These are phyloP conservation scores for Fissipunctia ypsillon DNA, from an alignment of 2,888 invertebrate genomes.

Conservation along the genomic window DNA sequence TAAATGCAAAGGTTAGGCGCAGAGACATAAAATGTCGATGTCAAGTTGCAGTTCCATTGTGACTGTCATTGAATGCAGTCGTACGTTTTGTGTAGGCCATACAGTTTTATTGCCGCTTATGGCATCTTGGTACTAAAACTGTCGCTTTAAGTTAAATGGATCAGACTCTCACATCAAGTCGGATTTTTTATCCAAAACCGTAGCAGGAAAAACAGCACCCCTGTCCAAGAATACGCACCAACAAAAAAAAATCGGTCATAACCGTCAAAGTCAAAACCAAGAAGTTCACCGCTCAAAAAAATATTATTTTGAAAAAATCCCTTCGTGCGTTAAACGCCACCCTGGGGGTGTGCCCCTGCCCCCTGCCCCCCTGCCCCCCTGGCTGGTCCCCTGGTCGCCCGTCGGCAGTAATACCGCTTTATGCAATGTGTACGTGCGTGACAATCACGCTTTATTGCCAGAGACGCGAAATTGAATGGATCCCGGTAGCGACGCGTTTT, in stretches of 20 bases:
- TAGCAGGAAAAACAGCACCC: background rate
- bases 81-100: background rate
- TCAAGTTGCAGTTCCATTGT: slow-evolving; percentile 27
- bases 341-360: slow-evolving; percentile 58
- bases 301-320: slow-evolving; percentile 80
- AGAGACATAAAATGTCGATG: slow-evolving; percentile 37
- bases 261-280: slow-evolving; percentile 68
- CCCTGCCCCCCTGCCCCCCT: slow-evolving; percentile 15
- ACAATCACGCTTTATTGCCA: slow-evolving; percentile 88
- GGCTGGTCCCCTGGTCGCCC: slow-evolving; percentile 43
- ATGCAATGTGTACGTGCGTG: slow-evolving; percentile 89
- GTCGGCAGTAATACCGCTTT: slow-evolving; percentile 77
- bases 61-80: background rate
- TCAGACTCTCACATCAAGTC: background rate
- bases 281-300: slow-evolving; percentile 69
- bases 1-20: slow-evolving; percentile 28
- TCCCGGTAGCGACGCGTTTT: slow-evolving; percentile 69
- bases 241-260: slow-evolving; percentile 52
- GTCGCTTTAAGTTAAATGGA: background rate
- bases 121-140: slow-evolving; percentile 6
- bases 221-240: slow-evolving; percentile 23
- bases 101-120: background rate
- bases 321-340: slow-evolving; percentile 83
- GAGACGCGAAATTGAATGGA: slow-evolving; percentile 86
- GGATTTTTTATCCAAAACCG: background rate